Conservation (phyloP, 2,113 vertebrate species). For the Vidua macroura region DNA sequence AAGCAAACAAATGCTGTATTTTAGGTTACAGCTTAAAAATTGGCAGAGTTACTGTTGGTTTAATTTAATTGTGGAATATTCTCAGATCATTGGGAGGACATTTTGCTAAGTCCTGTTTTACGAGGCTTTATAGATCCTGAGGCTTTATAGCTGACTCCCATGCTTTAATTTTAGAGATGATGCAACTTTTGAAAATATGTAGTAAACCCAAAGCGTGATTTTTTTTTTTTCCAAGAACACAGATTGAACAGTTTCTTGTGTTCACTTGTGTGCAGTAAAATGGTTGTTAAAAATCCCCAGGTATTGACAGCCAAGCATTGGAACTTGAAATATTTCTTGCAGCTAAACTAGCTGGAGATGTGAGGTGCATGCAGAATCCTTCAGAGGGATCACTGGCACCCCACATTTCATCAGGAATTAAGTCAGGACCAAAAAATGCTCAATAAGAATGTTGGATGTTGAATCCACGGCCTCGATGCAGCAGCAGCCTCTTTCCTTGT, state of each 20-base stretch:
- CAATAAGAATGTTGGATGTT: not conserved
- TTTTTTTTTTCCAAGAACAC: not conserved
- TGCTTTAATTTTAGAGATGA: slow-evolving; percentile 17
- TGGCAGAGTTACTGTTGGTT: slow-evolving; percentile 37
- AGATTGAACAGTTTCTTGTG: not conserved
- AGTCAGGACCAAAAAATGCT: not conserved
- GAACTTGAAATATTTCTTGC: slow-evolving; percentile 23
- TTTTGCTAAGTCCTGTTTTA: slow-evolving; percentile 11
- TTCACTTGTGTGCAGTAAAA: not conserved
- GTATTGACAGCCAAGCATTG: not conserved
- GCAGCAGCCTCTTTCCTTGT: not conserved
- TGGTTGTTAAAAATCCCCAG: not conserved
- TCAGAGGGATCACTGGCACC: not conserved
- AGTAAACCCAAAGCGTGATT: not conserved
- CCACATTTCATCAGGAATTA: not conserved
- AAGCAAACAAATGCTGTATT: slow-evolving; percentile 59
- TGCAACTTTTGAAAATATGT: not conserved
- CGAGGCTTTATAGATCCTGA: not conserved
- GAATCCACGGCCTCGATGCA: not conserved
- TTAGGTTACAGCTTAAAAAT: slow-evolving; percentile 57
- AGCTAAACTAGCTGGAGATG: not conserved
- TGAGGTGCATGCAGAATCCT: slow-evolving; percentile 31
- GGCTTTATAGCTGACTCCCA: not conserved
- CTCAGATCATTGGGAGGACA: not conserved
- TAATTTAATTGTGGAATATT: slow-evolving; percentile 21